Conservation (phyloP, 2,113 vertebrate genomes). For the Prionailurus bengalensis region DNA sequence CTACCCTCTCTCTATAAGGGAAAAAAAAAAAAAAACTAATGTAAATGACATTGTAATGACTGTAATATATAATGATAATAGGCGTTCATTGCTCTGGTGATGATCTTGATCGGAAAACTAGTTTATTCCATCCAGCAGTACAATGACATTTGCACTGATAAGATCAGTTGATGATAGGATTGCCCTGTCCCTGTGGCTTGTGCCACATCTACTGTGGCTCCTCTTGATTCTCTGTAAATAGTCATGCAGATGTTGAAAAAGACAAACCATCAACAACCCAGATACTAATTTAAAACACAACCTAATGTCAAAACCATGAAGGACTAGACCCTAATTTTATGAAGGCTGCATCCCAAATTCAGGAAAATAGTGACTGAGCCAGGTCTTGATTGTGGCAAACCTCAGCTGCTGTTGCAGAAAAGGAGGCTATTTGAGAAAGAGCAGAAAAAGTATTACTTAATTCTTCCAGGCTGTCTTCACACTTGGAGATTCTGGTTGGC, state of each 20-base stretch:
- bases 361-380: not conserved
- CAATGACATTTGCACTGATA: not conserved
- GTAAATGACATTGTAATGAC: not conserved
- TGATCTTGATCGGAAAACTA: not conserved
- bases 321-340: not conserved
- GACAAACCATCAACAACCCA: not conserved
- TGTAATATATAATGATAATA: not conserved
- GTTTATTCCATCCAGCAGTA: not conserved
- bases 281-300: not conserved
- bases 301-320: not conserved
- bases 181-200: not conserved
- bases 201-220: not conserved
- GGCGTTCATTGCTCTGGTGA: not conserved
- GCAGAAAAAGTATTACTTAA: not conserved
- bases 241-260: not conserved
- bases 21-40: not conserved
- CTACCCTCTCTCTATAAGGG: not conserved
- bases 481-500: not conserved
- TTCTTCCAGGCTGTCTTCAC: not conserved
- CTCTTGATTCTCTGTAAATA: not conserved
- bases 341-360: not conserved
- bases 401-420: not conserved
- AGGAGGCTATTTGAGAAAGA: not conserved
- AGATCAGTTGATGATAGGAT: not conserved
- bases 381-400: not conserved